A percentile compares a stretch with the other conserved stretches of the same genome.
These are phyloP conservation scores for Alexandromys oeconomus DNA, from an alignment of 2,797 vertebrate species.

Conservation along the genomic window DNA sequence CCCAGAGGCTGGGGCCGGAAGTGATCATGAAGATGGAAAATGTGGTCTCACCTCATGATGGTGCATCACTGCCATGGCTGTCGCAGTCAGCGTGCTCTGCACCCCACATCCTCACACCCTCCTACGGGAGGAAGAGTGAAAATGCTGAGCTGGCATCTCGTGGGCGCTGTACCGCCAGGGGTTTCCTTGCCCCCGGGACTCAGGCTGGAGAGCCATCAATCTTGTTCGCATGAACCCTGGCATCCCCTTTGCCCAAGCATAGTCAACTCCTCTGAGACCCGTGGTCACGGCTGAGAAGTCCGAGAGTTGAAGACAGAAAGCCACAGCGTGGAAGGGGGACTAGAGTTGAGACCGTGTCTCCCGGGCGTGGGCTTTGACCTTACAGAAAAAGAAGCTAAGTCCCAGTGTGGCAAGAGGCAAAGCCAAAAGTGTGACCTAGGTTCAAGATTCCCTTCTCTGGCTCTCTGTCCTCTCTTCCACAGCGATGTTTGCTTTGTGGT, in stretches of 20 bases:
- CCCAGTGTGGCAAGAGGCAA: background rate
- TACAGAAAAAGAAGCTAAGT: background rate
- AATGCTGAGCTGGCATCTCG: slow-evolving; percentile 68
- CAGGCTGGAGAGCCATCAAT: background rate
- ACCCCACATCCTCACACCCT: background rate
- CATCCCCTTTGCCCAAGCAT: background rate
- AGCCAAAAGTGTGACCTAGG: background rate
- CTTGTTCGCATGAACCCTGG: background rate
- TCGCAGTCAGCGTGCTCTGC: background rate
- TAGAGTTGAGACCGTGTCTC: background rate
- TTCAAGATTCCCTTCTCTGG: background rate
- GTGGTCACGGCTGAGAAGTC: background rate
- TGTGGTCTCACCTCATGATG: slow-evolving; percentile 72
- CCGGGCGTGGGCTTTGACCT: background rate
- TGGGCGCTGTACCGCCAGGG: slow-evolving; percentile 7
- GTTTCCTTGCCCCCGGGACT: slow-evolving; percentile 9
- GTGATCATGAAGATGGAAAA: slow-evolving; percentile 78
- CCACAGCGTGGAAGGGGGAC: background rate
- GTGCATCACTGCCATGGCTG: slow-evolving; percentile 12
- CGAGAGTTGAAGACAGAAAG: slow-evolving; percentile 15
- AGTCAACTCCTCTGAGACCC: background rate
- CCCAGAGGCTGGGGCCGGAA: slow-evolving; percentile 69
- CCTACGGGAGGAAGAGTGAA: slow-evolving; percentile 27
- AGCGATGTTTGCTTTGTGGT: slow-evolving; percentile 90
- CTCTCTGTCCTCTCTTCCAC: slow-evolving; percentile 39